Base-by-base conservation (phyloP, 2,888 invertebrate genomes). In the Dryomyza anilis region DNA sequence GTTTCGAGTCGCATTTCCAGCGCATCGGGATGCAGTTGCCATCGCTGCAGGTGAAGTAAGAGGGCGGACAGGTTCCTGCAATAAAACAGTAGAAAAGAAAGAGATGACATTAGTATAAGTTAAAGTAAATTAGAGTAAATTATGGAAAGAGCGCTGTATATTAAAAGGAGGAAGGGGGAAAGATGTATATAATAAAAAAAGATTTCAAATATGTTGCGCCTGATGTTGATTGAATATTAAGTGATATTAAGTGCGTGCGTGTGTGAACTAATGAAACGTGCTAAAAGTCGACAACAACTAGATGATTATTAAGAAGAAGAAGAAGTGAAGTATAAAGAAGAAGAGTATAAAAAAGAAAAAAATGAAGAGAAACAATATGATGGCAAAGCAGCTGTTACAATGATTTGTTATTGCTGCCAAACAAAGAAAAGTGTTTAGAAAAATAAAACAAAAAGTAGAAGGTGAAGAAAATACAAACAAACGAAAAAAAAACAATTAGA, bases 1-100 rank as follows among this genome's bases (percentile, higher is more conserved):
- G 78, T 65, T 85, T 84, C 39, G 85, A 84, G 79, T 89, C 88
- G 76, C 89, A 89, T 73, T 84, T 85, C 86, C 86, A 87, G 65
- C 84, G 82, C 72, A 83, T 80, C 58, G 87, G 87, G 74, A 89
- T 88, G 78, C 89, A 89, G 71, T 83, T 84, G 61, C 87, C 86
- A 71, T 86, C 84, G 65, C 74, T 76, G 73, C 82, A 81, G 70
- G 78, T 79, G 66, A 79, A 82, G 73, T 80, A 77, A 61, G 80
- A 74, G 63, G 76, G 73, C 59, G 77, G 75, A 65, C 81, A 81
- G 43, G 77, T 75, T 69, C 73, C 81, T 81, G 74, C 63, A 77
- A 77, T 8, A 67, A 27, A 61, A 25, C 10, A 36, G n/a, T 30
- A 46, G 46, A 55, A 8, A 55, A 29, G 12, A 29, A 52, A n/a